Evolutionary conservation across 2,797 vertebrate species (phyloP).

Genomic region (Fistularia tabacaria): DNA sequence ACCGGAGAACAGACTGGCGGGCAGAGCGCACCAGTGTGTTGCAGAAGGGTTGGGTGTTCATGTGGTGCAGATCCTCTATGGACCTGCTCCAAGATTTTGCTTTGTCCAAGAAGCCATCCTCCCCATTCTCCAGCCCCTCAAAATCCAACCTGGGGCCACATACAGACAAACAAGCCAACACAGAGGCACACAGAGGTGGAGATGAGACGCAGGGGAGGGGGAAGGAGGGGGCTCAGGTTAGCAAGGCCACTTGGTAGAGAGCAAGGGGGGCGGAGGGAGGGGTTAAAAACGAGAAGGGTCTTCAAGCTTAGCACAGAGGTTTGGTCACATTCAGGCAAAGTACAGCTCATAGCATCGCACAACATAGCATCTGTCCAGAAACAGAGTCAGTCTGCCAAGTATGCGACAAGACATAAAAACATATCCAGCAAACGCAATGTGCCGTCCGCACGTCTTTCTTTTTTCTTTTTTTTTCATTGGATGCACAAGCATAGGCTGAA

Average conservation of each 20-base stretch:
- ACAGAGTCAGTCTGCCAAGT: conserved; percentile 42
- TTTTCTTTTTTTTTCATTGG: neutral
- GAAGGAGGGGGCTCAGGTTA: conserved; percentile 55
- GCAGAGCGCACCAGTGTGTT: conserved; percentile 93
- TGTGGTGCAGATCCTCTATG: conserved; percentile 95
- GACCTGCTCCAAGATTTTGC: conserved; percentile 96
- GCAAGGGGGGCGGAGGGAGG: neutral
- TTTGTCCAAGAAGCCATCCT: conserved; percentile 90
- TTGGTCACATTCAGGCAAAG: conserved; percentile 37
- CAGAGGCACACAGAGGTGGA: conserved; percentile 41
- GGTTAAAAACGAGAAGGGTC: conserved; percentile 59
- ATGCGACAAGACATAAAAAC: conserved; percentile 55
- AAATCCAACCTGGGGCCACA: conserved; percentile 90
- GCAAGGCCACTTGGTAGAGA: conserved; percentile 43
- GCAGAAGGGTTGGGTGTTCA: conserved; percentile 84
- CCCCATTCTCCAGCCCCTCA: conserved; percentile 91
- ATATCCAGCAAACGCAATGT: conserved; percentile 39
- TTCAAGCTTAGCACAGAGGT: conserved; percentile 57
- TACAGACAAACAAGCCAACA: conserved; percentile 55
- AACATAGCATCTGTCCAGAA: conserved; percentile 31
- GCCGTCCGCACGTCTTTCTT: conserved; percentile 34
- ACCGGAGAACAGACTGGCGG: conserved; percentile 93
- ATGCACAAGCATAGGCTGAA: conserved; percentile 42
- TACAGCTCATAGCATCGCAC: conserved; percentile 36
- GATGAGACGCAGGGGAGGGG: conserved; percentile 32